Conservation (phyloP, 2,888 invertebrate genomes). For the Clostera curtula region DNA sequence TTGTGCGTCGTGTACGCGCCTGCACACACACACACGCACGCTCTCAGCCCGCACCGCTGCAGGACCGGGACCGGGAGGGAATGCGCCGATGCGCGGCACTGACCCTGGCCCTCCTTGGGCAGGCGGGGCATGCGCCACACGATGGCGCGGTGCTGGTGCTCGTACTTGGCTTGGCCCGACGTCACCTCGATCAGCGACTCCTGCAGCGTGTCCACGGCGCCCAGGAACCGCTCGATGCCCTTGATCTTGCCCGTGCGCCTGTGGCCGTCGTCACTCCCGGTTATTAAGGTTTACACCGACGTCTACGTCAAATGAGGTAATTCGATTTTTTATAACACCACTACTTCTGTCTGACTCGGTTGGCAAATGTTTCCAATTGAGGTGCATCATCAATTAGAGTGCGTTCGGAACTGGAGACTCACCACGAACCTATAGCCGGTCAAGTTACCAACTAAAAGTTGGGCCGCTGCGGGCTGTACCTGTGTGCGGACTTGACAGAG, state of each 20-base stretch:
- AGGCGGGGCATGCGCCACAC: constrained; percentile 98
- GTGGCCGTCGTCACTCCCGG: constrained; percentile 13
- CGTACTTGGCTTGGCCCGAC: constrained; percentile 98
- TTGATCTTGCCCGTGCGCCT: constrained; percentile 92
- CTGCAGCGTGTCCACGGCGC: constrained; percentile 92
- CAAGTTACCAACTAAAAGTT: too few relatives aligned
- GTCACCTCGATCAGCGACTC: constrained; percentile 96
- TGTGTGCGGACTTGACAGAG: constrained; percentile 95
- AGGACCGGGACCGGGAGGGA: not conserved
- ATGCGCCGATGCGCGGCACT: constrained; percentile 3
- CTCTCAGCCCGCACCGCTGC: too few relatives aligned
- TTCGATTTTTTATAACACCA: too few relatives aligned
- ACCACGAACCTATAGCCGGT: too few relatives aligned
- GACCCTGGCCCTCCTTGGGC: constrained; percentile 99
- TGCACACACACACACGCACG: constrained; percentile 44
- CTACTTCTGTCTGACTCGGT: too few relatives aligned
- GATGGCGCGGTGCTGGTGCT: constrained; percentile 97
- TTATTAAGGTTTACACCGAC: too few relatives aligned
- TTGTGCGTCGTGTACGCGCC: constrained; percentile 99
- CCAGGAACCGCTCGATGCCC: constrained; percentile 93
- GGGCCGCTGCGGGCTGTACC: constrained; percentile 41
- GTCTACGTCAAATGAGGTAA: too few relatives aligned
- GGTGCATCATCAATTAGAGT: too few relatives aligned
- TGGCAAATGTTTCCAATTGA: too few relatives aligned
- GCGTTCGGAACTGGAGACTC: too few relatives aligned